A percentile compares a stretch with the other conserved stretches of the same genome.
phyloP scores from a whole-genome alignment of 2,888 invertebrate species.

The Byasa hedistus region DNA sequence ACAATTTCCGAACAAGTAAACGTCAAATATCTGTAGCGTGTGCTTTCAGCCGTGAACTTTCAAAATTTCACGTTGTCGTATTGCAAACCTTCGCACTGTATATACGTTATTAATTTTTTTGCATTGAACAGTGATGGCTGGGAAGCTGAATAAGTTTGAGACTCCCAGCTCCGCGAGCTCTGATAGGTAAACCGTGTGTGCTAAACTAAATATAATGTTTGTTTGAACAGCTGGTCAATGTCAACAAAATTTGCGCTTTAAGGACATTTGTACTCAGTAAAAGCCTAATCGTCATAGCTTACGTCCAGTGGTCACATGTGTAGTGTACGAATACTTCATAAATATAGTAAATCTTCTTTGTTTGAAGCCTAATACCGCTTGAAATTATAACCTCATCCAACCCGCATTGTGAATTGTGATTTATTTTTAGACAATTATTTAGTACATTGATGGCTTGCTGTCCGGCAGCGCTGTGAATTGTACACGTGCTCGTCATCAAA shows the following conservation, averaged over 20 bases:
- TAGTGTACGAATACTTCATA: conserved; percentile 51
- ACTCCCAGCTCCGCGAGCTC: conserved; percentile 95
- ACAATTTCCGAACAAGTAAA: conserved; percentile 43
- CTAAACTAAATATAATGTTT: conserved; percentile 64
- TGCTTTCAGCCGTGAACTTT: conserved; percentile 52
- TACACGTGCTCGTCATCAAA: conserved; percentile 61
- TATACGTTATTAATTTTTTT: conserved; percentile 29
- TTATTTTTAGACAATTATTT: conserved; percentile 75
- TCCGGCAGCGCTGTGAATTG: conserved; percentile 48
- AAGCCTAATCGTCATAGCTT: conserved; percentile 52
- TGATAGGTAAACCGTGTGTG: conserved; percentile 86
- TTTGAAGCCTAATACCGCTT: conserved; percentile 46
- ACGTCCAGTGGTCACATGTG: conserved; percentile 48
- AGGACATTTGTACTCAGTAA: conserved; percentile 54
- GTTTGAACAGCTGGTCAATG: conserved; percentile 72
- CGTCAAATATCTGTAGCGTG: conserved; percentile 51
- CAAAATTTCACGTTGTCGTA: conserved; percentile 35
- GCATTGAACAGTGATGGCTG: conserved; percentile 65
- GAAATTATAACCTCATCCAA: conserved; percentile 65
- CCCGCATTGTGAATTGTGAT: conserved; percentile 68
- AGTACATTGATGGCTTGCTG: conserved; percentile 69
- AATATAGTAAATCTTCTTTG: conserved; percentile 36
- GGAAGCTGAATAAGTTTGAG: conserved; percentile 84
- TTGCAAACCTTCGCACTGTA: conserved; percentile 17
- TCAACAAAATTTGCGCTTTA: conserved; percentile 55